These are phyloP conservation scores for Corythaixoides concolor DNA, from an alignment of 2,113 vertebrate genomes.

Conservation along the genomic window DNA sequence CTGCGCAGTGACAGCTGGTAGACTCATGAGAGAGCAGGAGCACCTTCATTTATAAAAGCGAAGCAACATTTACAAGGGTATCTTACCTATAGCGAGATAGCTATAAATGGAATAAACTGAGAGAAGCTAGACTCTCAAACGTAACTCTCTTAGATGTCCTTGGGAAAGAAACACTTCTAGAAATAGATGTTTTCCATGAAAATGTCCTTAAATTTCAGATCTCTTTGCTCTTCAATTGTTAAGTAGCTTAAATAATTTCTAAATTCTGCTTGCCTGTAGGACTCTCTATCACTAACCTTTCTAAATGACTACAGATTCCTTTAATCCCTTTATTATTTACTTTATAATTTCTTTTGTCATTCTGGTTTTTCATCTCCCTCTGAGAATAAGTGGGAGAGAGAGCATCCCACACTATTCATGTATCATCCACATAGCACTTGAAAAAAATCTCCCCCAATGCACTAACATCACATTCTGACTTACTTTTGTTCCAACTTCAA, in stretches of 20 bases:
- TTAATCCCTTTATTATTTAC: conserved; percentile 54
- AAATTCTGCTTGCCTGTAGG: conserved; percentile 19
- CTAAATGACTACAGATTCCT: conserved; percentile 16
- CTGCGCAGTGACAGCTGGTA: not conserved
- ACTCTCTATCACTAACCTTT: conserved; percentile 2
- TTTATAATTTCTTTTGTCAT: conserved; percentile 51
- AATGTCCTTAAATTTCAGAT: conserved; percentile 12
- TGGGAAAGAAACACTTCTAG: conserved; percentile 31
- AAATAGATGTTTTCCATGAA: conserved; percentile 38
- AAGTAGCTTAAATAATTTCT: conserved; percentile 28
- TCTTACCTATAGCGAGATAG: conserved; percentile 12
- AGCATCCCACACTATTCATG: conserved; percentile 47
- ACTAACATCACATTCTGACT: not conserved
- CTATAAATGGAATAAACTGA: conserved; percentile 31
- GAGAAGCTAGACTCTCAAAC: not conserved
- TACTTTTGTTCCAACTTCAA: conserved; percentile 38
- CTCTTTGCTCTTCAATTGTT: conserved; percentile 13
- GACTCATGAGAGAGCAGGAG: not conserved
- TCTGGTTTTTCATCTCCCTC: conserved; percentile 45
- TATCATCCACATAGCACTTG: conserved; percentile 34
- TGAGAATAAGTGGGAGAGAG: conserved; percentile 58
- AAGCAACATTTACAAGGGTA: conserved; percentile 8
- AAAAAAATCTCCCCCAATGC: conserved; percentile 33
- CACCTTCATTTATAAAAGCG: not conserved
- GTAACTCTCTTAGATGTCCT: not conserved